These are phyloP conservation scores for Pinctada fucata DNA, from an alignment of 2,888 invertebrate genomes.

Conservation along the genomic window DNA sequence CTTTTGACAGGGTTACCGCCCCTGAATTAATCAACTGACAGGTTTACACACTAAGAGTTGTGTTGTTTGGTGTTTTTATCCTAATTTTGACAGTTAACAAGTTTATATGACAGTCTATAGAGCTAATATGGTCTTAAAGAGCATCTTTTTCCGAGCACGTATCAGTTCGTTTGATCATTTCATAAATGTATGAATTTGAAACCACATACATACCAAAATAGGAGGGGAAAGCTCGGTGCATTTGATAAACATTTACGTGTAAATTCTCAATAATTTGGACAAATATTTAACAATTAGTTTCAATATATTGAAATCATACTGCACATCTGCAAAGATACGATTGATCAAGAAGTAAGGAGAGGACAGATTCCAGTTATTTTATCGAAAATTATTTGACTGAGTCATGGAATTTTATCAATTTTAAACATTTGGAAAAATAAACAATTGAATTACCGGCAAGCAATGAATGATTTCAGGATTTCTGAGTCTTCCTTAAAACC, in stretches of 20 bases:
- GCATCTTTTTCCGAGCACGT: background rate
- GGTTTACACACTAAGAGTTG: conserved; percentile 21
- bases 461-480: conserved; percentile 1
- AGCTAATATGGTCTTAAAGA: background rate
- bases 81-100: conserved; percentile 16
- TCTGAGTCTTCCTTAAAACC: background rate
- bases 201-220: background rate
- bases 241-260: background rate
- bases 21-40: conserved; percentile 38
- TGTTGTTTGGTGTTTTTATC: conserved; percentile 26
- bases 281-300: too few species aligned
- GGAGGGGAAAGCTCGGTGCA: background rate
- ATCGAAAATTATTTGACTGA: too few species aligned
- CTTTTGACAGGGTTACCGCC: conserved; percentile 28
- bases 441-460: background rate
- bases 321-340: too few species aligned
- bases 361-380: too few species aligned
- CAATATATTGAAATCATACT: too few species aligned
- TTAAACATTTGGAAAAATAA: too few species aligned
- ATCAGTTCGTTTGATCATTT: background rate
- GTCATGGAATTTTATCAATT: too few species aligned
- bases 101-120: background rate
- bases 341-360: too few species aligned
- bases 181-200: background rate
- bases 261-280: background rate